Evolutionary conservation across 2,888 invertebrate genomes (phyloP), one percentile per base, ranked within the genome.

Genomic region (Epiblema foenella): DNA sequence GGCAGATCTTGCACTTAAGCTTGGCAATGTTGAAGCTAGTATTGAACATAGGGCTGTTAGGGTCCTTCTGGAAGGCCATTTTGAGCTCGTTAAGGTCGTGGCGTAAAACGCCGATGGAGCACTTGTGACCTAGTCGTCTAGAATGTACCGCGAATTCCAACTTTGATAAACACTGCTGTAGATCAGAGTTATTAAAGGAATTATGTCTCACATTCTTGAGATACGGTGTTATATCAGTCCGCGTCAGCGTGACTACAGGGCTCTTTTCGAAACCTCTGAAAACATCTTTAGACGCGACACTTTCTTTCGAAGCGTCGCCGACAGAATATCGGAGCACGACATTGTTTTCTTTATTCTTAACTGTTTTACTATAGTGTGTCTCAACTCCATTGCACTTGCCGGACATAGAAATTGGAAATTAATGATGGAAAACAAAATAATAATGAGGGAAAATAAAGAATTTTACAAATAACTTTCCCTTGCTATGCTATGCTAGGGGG

Each of bases 1-100:
- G 79, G 75, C 92, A 92, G 46, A 91, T 88, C 63, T 88, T 89
- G 74, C 91, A 92, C 67, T 83, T 85, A 0, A 85, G 69, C 63
- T 75, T 76, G 3, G 78, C 77, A 77, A 88, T 83, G 39, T 74
- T 76, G 11, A 69, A 56, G 1, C 59, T 8, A 51, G 49, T 8
- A 51, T 33, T 59, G 54, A 73, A 59, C 17, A 60, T 54, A 20
- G 66, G 59, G 42, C 57, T 11, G 20, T 52, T 39, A 24, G 70
- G 70, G 10, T 69, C 71, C 70, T n/a, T 49, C 73, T n/a, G 74
- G 1, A 78, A 57, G 11, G 77, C 71, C 33, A 77, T 68, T 64
- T 80, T 83, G 1, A 89, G 75, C 64, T 79, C 77, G 12, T 74
- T 67, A 33, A 92, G 77, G 73, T 91, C 84, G 29, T 86, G 78